Conservation (phyloP, 2,113 vertebrate species). For the Pao palembangensis region DNA sequence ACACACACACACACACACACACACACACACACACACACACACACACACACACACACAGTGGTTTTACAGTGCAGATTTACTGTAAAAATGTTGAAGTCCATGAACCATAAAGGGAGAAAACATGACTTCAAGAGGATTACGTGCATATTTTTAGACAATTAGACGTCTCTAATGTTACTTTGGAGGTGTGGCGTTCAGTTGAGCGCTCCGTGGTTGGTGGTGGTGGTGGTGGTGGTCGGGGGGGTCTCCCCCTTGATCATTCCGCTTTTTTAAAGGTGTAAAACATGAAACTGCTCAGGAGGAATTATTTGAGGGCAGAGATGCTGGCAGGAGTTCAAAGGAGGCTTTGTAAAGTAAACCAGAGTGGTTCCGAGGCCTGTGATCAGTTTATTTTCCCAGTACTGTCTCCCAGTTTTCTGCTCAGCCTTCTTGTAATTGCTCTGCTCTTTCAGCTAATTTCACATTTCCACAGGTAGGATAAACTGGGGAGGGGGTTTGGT, state of each 20-base stretch:
- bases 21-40: no score
- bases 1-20: no score
- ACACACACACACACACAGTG: not conserved
- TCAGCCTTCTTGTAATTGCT: conserved; percentile 67
- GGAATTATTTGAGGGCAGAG: conserved; percentile 44
- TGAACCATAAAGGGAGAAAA: conserved; percentile 26
- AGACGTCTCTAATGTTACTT: conserved; percentile 74
- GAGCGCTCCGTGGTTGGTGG: conserved; percentile 43
- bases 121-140: conserved; percentile 62
- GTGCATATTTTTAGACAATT: conserved; percentile 65
- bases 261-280: conserved; percentile 63
- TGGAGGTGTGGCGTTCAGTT: conserved; percentile 63
- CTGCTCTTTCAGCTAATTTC: conserved; percentile 73
- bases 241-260: conserved; percentile 53
- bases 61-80: conserved; percentile 40
- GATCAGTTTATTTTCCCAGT: conserved; percentile 71
- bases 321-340: conserved; percentile 70
- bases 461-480: conserved; percentile 56
- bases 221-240: not conserved
- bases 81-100: conserved; percentile 23
- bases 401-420: conserved; percentile 42
- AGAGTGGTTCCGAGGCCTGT: conserved; percentile 68
- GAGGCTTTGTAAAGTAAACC: conserved; percentile 71
- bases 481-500: not conserved
- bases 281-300: conserved; percentile 63